Percentiles rank a stretch among this genome's conserved stretches.
Conservation (phyloP, 2,113 vertebrate species). For the Apus apus region DNA sequence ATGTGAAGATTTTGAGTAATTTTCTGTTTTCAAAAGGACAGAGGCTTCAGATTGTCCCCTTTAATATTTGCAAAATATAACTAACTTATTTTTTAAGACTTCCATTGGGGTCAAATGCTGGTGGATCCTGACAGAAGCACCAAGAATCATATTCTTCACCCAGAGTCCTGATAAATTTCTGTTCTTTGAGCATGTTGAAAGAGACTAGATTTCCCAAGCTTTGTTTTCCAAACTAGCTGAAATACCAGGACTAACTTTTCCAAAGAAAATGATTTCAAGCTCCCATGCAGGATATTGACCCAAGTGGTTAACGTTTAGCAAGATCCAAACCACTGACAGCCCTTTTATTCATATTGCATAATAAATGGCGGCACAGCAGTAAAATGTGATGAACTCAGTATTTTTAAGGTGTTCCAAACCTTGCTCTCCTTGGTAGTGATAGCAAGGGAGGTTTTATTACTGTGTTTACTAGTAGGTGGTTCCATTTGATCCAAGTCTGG, state of each 20-base stretch:
- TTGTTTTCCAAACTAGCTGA: not conserved
- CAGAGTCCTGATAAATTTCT: not conserved
- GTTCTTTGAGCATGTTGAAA: not conserved
- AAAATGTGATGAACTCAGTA: not conserved
- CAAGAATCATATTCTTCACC: fast-evolving
- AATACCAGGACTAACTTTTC: not conserved
- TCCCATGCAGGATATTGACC: not conserved
- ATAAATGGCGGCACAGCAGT: not conserved
- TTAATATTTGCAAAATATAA: not conserved
- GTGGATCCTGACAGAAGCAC: not conserved
- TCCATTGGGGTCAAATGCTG: not conserved
- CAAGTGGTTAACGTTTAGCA: not conserved
- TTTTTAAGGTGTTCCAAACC: not conserved
- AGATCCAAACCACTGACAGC: not conserved
- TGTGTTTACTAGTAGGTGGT: not conserved
- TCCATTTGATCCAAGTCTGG: not conserved
- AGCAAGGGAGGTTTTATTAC: not conserved
- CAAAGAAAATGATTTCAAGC: not conserved
- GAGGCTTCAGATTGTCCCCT: not conserved
- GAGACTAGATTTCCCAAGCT: not conserved
- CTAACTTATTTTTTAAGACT: not conserved
- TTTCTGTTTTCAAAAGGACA: not conserved
- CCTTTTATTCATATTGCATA: not conserved
- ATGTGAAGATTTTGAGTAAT: not conserved
- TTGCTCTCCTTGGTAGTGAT: not conserved